A percentile compares a stretch with the other conserved stretches of the same genome.
phyloP scores from a whole-genome alignment of 2,888 invertebrate genomes.

The Polyommatus icarus region DNA sequence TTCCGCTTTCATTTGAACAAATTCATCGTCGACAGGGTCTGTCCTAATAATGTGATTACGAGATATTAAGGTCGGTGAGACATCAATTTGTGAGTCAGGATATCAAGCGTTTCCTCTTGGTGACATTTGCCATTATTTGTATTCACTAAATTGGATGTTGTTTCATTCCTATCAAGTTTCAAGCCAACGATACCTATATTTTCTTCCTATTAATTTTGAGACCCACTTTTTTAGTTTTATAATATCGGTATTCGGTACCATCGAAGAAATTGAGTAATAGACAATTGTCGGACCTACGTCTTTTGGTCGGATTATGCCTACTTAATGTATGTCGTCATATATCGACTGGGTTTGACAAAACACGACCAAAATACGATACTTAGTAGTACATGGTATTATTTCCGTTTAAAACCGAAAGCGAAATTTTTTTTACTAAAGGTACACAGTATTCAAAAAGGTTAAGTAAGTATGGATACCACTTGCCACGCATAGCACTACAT shows the following conservation, averaged over 20 bases:
- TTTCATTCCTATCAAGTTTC: not conserved
- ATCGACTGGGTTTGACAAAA: too few species aligned
- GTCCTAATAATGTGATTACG: constrained; percentile 24
- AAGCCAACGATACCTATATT: too few species aligned
- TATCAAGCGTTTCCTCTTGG: constrained; percentile 26
- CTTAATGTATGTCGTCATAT: too few species aligned
- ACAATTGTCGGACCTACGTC: too few species aligned
- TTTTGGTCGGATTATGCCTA: too few species aligned
- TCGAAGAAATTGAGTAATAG: too few species aligned
- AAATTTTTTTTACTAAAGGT: not conserved
- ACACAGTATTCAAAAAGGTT: not conserved
- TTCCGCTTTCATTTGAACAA: constrained; percentile 8
- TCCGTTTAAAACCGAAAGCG: not conserved
- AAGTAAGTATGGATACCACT: not conserved
- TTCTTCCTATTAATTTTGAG: too few species aligned
- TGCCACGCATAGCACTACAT: not conserved
- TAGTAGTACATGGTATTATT: too few species aligned
- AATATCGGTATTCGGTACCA: too few species aligned
- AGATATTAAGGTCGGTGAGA: constrained; percentile 24
- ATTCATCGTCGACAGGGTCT: not conserved
- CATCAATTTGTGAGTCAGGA: constrained; percentile 26
- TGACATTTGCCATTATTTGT: constrained; percentile 24
- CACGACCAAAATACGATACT: too few species aligned
- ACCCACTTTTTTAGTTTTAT: too few species aligned
- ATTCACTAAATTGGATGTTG: constrained; percentile 1